Base-by-base conservation (phyloP, 2,888 invertebrate genomes). In the Beris morrisii region DNA sequence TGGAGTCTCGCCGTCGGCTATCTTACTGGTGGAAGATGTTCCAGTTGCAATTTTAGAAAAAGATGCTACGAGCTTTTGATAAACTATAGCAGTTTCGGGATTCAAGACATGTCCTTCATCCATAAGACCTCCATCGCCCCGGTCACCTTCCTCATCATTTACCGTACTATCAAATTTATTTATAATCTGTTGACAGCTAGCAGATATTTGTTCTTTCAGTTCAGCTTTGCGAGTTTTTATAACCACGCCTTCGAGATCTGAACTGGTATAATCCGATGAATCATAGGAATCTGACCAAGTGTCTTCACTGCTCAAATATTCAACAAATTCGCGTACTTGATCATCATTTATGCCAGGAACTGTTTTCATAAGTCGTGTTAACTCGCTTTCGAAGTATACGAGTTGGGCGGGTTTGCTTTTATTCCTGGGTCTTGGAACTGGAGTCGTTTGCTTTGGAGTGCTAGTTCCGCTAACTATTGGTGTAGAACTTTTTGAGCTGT, bases 281-380 rank as follows among this genome's bases (percentile, higher is more conserved):
- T 95, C 95, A 75, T 93, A 94, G 0, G 93, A 94, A 78, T 95
- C 95, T 71, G 93, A 94, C 93, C 93, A 94, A 4, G 94, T 92
- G 75, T 95, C 95, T 76, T 95, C 95, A 71, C 93, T 93, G 71
- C 93, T 94, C 70, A 95, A 82, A 78, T 95, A 95, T 79, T 95
- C 95, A 0, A 95, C 94, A 65, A 95, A 93, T 81, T 94, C 94
- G 28, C 91, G 87, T 46, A 94, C 94, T 79, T 94, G 93, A 72
- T 93, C 93, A 74, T 93, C 94, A 69, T 93, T 86, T 71, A 95
- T 92, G 31, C 94, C 94, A 0, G 94, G 94, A 52, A 95, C 95
- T 0, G 93, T 93, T 83, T 94, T 93, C 95, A 95, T 95, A 71
- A 95, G 82, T 67, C 94, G 84, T 0, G 94, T 94, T 57, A 95